Base-by-base conservation (phyloP, 92 coral and sea anemone species). In the Parazoanthus atlanticus region DNA sequence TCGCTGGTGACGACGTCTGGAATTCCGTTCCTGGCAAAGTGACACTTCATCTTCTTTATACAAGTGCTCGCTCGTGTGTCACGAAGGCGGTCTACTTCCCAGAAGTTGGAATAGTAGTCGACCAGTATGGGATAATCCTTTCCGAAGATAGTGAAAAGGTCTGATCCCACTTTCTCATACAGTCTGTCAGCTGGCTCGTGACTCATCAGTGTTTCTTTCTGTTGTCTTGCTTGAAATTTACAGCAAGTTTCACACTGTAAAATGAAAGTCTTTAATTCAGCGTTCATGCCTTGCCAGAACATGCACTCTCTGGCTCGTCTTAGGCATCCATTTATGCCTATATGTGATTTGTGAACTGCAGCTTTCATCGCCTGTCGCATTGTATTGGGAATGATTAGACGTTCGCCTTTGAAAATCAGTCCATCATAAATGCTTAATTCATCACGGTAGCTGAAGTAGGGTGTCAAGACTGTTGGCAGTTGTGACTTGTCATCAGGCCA, bases 81-180 rank as follows among this genome's bases (percentile, higher is more conserved):
- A 0, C 70, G 76, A 10, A 92, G 93, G 28, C 26, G 84, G 72
- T 93, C 75, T 31, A 94, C 89, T 21, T 92, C 97, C 92, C 91
- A 82, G 78, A 92, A 94, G 40, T 89, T 90, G 17, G 92, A 92
- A 79, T 81, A 92, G 82, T 94, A 92, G 76, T 91, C 96, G 3
- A 91, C 91, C 25, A 84, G 8, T 23, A 93, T 81, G 25, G 91
- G 91, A 75, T 93, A 90, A 31, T 93, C 91, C n/a, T 93, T 81
- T 13, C 23, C 23, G 8, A 17, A 17, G 33, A 91, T 49, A 28
- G 88, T 89, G 88, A 69, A 90, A 32, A 93, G 2, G 49, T 91
- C 90, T 9, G 89, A 74, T 6, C 90, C 91, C 30, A 93, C 69
- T 79, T 91, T 91, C 56, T 91, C 92, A 91, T 93, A 90, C 17